A percentile compares a stretch with the other conserved stretches of the same genome.
phyloP scores from a whole-genome alignment of 2,888 invertebrate species.

The Drosophila algonquin region DNA sequence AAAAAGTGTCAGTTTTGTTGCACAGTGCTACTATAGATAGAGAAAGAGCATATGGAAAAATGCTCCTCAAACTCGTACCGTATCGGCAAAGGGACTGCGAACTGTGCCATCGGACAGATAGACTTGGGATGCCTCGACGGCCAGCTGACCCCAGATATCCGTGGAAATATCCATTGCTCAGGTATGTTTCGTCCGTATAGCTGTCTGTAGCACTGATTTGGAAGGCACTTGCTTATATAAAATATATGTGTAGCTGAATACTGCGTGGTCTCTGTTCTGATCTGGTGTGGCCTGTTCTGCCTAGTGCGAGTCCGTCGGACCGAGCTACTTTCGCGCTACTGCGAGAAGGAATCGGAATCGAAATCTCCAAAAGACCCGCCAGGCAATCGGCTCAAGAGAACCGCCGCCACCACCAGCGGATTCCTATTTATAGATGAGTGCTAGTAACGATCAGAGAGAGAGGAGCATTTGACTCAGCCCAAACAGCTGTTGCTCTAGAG shows the following conservation, averaged over 20 bases:
- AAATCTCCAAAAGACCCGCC: constrained; percentile 70
- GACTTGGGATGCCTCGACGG: constrained; percentile 93
- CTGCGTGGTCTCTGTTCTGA: constrained; percentile 32
- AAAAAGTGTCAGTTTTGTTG: neutral
- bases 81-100: constrained; percentile 92
- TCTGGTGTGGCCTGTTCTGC: constrained; percentile 41
- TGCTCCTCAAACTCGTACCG: constrained; percentile 86
- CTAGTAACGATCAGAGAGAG: constrained; percentile 57
- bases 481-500: constrained; percentile 56
- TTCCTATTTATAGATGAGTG: constrained; percentile 71
- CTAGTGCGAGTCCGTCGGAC: constrained; percentile 60
- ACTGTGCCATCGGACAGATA: constrained; percentile 92
- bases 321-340: constrained; percentile 68
- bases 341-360: constrained; percentile 45
- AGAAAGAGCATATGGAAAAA: neutral
- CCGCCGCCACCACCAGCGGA: constrained; percentile 21
- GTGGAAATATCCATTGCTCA: constrained; percentile 88
- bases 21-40: neutral
- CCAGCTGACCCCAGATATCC: constrained; percentile 95
- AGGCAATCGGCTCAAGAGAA: constrained; percentile 64
- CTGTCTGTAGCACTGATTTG: constrained; percentile 18
- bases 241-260: constrained; percentile 50
- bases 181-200: constrained; percentile 31
- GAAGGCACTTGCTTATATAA: constrained; percentile 66
- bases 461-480: constrained; percentile 29